A percentile compares a stretch with the other conserved stretches of the same genome.
Evolutionary conservation across 2,113 vertebrate genomes (phyloP).

Genomic region (Mirza zaza): DNA sequence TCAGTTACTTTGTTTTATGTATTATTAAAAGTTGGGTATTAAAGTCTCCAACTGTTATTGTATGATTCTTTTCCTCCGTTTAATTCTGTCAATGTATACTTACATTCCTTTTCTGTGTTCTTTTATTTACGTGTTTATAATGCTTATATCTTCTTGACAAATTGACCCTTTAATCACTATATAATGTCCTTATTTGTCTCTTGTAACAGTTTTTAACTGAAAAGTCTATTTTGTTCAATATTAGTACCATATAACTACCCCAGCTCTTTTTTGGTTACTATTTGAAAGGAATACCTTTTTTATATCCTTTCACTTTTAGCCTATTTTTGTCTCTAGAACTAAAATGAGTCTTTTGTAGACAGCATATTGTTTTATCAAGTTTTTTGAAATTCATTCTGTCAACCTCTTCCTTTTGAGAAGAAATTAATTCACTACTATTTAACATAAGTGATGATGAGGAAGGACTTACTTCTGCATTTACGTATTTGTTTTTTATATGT

Average conservation of each 20-base stretch:
- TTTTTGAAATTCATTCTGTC: too few species aligned
- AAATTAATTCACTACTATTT: too few species aligned
- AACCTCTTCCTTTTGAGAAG: too few species aligned
- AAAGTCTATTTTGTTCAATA: neutral
- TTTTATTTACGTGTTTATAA: neutral
- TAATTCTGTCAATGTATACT: neutral
- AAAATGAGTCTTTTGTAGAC: too few species aligned
- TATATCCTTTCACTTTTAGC: too few species aligned
- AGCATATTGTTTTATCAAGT: too few species aligned
- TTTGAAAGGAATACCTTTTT: neutral
- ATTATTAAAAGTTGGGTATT: neutral
- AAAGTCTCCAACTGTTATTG: neutral
- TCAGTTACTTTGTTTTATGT: neutral
- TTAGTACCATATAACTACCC: neutral
- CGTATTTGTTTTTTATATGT: too few species aligned
- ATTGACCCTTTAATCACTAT: neutral
- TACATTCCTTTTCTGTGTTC: neutral
- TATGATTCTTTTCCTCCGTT: neutral
- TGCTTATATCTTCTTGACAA: neutral
- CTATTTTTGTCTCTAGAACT: too few species aligned
- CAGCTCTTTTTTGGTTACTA: neutral
- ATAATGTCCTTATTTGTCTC: neutral
- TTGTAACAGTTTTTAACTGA: neutral
- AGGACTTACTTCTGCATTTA: too few species aligned
- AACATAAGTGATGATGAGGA: too few species aligned